These are phyloP conservation scores for Chionis minor DNA, from an alignment of 2,113 vertebrate species.

Conservation along the genomic window DNA sequence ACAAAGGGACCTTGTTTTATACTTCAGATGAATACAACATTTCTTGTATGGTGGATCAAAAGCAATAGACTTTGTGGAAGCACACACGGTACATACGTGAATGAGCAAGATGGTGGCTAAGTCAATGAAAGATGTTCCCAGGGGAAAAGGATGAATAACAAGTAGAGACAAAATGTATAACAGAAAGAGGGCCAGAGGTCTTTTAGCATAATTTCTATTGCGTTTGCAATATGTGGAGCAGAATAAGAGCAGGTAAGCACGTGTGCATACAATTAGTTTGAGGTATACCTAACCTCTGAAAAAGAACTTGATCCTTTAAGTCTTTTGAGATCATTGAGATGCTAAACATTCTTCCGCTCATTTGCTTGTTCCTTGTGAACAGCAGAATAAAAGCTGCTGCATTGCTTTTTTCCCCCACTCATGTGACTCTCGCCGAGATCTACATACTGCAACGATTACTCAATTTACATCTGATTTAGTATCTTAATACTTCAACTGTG, in stretches of 20 bases:
- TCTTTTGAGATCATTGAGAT: not conserved
- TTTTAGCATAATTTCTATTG: not conserved
- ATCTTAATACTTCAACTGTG: slow-evolving; percentile 45
- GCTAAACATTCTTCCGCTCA: not conserved
- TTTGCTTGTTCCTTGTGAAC: not conserved
- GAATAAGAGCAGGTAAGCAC: not conserved
- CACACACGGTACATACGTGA: not conserved
- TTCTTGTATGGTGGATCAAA: not conserved
- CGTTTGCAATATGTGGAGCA: not conserved
- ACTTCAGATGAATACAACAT: not conserved
- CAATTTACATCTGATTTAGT: slow-evolving; percentile 64
- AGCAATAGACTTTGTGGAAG: not conserved
- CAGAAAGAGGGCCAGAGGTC: not conserved
- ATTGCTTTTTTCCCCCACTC: not conserved
- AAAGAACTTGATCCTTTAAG: not conserved
- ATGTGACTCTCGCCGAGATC: slow-evolving; percentile 7
- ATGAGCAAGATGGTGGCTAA: not conserved
- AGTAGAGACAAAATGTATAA: not conserved
- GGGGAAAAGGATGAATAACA: not conserved
- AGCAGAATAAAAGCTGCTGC: slow-evolving; percentile 20
- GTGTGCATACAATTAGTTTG: not conserved
- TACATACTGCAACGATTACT: slow-evolving; percentile 45
- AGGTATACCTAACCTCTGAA: not conserved
- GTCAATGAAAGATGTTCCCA: not conserved
- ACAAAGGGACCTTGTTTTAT: not conserved